phyloP scores from a whole-genome alignment of 2,113 vertebrate species.

The Nothobranchius kuhntae region DNA sequence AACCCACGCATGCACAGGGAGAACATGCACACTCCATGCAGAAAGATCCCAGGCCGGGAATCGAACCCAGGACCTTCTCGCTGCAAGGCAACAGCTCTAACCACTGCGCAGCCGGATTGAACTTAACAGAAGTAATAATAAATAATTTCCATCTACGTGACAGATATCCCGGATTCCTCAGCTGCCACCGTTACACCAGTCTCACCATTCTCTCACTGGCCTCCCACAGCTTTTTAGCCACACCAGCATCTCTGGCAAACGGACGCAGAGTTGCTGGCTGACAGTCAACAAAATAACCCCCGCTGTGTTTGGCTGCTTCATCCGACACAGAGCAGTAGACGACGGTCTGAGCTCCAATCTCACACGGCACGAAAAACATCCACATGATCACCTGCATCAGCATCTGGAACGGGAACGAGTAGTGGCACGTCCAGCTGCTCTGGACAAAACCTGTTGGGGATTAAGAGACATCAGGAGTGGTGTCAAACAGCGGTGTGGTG shows the following conservation, averaged over 20 bases:
- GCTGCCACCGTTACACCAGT: constrained; percentile 55
- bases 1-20: no score
- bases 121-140: background rate
- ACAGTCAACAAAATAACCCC: constrained; percentile 81
- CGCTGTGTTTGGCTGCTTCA: constrained; percentile 72
- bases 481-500: accelerated
- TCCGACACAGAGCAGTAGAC: constrained; percentile 80
- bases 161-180: background rate
- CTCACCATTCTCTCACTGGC: constrained; percentile 82
- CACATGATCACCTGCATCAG: constrained; percentile 81
- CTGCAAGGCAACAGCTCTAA: no score
- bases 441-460: constrained; percentile 74
- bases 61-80: no score
- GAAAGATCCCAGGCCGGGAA: no score
- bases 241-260: constrained; percentile 77
- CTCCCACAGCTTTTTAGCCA: constrained; percentile 84
- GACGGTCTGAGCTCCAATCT: constrained; percentile 80
- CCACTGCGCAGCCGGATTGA: background rate
- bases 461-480: background rate
- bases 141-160: background rate
- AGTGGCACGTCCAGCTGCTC: constrained; percentile 79
- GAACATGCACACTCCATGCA: no score
- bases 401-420: constrained; percentile 78
- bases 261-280: constrained; percentile 63
- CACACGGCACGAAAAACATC: constrained; percentile 80